Conservation (phyloP, 2,888 invertebrate genomes). For the Tipula vernalis region DNA sequence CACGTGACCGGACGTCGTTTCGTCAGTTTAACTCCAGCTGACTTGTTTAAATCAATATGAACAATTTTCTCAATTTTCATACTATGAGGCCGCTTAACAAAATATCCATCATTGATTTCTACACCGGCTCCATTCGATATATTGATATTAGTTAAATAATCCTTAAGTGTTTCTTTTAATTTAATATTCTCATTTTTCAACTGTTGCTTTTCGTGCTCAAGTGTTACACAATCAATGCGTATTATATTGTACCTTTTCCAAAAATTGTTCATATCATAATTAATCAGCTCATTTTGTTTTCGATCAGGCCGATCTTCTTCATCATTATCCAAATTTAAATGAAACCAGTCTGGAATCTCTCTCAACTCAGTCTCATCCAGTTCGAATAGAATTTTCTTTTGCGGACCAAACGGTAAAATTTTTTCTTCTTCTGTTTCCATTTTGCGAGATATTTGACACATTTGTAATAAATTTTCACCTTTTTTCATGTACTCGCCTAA, state of each 20-base stretch:
- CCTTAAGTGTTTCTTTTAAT: conserved; percentile 46
- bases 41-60: conserved; percentile 22
- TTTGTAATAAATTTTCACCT: conserved; percentile 45
- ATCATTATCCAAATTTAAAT: neutral
- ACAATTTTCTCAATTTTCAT: conserved; percentile 32
- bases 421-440: conserved; percentile 51
- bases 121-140: conserved; percentile 30
- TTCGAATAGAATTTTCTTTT: conserved; percentile 22
- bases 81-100: conserved; percentile 29
- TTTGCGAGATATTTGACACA: conserved; percentile 51
- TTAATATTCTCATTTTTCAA: conserved; percentile 48
- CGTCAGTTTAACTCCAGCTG: neutral
- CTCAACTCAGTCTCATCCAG: conserved; percentile 31
- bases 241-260: conserved; percentile 49
- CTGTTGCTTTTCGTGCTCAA: conserved; percentile 30
- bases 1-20: conserved; percentile 39
- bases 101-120: conserved; percentile 26
- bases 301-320: conserved; percentile 20
- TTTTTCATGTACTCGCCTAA: conserved; percentile 30
- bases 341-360: conserved; percentile 20
- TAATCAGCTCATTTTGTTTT: conserved; percentile 41
- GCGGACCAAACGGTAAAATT: conserved; percentile 30
- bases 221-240: conserved; percentile 39
- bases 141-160: conserved; percentile 47
- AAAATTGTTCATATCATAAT: conserved; percentile 52